Evolutionary conservation across 2,888 invertebrate genomes (phyloP), one percentile per base, ranked within the genome.

Genomic region (Callimorpha dominula): DNA sequence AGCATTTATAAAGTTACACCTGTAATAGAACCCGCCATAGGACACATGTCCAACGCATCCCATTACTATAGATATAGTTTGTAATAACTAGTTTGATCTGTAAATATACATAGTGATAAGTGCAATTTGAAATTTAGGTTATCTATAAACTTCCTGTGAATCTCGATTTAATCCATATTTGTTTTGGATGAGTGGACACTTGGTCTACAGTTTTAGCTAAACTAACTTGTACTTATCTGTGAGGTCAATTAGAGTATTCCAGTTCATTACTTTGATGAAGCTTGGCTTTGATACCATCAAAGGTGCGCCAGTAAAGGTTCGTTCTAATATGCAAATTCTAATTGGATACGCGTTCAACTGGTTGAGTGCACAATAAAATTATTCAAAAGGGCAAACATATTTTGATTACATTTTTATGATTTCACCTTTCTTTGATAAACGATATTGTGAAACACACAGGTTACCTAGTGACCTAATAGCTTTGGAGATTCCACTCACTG

Each of bases 321-420:
- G 84, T 85, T 87, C 84, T 76, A 78, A 87, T 86, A 88, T 89
- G 85, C 86, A 88, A 90, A 89, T 89, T 87, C 73, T 84, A 86
- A 87, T 86, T 86, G 86, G 76, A 68, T 76, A 78, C 60, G 60
- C 65, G 70, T 67, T 77, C 67, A 72, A 71, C 73, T 70, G 74
- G 73, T 68, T 69, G 63, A 68, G 60, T 71, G 71, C 65, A 78
- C 78, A 81, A 75, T 73, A 68, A 70, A 72, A 67, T 65, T 72
- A 70, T 78, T 72, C 74, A 52, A 64, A 52, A 69, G 14, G 60
- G 42, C 31, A 69, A 6, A 64, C 62, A 60, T 14, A 64, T 71
- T 73, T 72, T 72, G 60, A 78, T 78, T 63, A 70, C 20, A 62
- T 74, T 71, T 72, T 70, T 11, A 67, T 54, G 17, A 54, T 40